phyloP scores from a whole-genome alignment of 64 coral and sea anemone genomes.

The Stichodactyla helianthus region DNA sequence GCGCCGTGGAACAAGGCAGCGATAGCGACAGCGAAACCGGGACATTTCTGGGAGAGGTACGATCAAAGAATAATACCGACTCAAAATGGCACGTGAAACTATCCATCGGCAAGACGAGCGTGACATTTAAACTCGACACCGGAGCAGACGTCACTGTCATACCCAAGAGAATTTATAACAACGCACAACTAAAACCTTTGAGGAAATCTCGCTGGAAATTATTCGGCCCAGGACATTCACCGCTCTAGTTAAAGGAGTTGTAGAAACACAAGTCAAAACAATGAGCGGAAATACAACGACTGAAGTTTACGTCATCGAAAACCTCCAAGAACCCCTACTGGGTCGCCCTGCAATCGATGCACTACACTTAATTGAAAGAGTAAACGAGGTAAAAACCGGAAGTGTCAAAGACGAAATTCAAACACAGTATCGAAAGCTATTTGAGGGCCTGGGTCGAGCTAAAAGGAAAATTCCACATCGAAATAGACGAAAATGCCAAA shows the following conservation, averaged over 20 bases:
- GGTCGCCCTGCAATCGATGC: no score
- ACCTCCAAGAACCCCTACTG: no score
- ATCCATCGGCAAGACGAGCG: neutral
- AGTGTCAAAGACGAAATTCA: no score
- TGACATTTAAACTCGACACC: conserved; percentile 33
- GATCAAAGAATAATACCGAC: neutral
- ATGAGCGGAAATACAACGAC: no score
- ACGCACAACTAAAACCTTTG: neutral
- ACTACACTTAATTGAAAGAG: no score
- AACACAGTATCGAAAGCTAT: no score
- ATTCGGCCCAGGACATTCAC: no score
- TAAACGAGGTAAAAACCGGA: no score
- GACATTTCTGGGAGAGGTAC: conserved; percentile 18
- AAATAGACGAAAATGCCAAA: conserved; percentile 31
- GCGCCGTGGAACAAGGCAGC: conserved; percentile 5
- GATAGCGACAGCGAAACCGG: neutral
- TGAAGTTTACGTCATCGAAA: no score
- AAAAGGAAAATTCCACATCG: conserved; percentile 37
- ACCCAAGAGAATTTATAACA: conserved; percentile 25
- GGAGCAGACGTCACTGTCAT: conserved; percentile 43
- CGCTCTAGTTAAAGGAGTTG: no score
- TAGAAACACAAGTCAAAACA: no score
- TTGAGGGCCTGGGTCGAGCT: neutral
- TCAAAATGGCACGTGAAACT: conserved; percentile 26
- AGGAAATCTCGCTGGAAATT: no score